Percentiles rank a stretch among this genome's conserved stretches.
Evolutionary conservation across 2,888 invertebrate genomes (phyloP).

Genomic region (Anarsia innoxiella): DNA sequence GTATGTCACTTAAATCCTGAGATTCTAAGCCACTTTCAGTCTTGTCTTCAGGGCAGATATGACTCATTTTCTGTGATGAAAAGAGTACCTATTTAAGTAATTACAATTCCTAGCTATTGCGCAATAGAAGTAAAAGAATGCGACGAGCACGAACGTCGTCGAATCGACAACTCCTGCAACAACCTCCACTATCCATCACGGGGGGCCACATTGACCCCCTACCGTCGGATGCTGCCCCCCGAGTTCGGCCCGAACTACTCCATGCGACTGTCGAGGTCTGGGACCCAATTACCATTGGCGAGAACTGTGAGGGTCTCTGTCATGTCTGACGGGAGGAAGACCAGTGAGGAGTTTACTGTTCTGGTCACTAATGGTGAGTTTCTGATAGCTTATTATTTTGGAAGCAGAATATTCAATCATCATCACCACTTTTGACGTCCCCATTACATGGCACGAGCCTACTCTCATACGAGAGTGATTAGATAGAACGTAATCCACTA

Average conservation of each 20-base stretch:
- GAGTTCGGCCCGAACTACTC: conserved; percentile 5
- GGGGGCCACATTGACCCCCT: conserved; percentile 20
- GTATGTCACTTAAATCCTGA: no score
- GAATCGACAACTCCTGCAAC: conserved; percentile 23
- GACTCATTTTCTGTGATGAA: no score
- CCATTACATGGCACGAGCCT: no score
- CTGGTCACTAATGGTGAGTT: conserved; percentile 8
- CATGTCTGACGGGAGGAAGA: conserved; percentile 8
- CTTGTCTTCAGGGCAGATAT: no score
- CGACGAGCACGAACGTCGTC: conserved; percentile 17
- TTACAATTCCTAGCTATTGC: conserved; percentile 14
- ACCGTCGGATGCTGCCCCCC: conserved; percentile 16
- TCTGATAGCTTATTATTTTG: no score
- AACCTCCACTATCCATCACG: conserved; percentile 18
- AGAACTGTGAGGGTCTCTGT: conserved; percentile 10
- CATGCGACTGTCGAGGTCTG: conserved; percentile 9
- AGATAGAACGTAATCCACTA: no score
- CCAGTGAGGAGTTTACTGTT: conserved; percentile 9
- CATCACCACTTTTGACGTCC: no score
- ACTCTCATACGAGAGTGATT: no score
- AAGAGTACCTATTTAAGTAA: no score
- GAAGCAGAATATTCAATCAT: no score
- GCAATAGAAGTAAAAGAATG: conserved; percentile 18
- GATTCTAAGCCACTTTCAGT: no score
- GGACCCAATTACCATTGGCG: conserved; percentile 13